Percentiles rank a stretch among this genome's conserved stretches.
These are phyloP conservation scores for Tympanoctomys barrerae DNA, from an alignment of 2,797 vertebrate species.

Conservation along the genomic window DNA sequence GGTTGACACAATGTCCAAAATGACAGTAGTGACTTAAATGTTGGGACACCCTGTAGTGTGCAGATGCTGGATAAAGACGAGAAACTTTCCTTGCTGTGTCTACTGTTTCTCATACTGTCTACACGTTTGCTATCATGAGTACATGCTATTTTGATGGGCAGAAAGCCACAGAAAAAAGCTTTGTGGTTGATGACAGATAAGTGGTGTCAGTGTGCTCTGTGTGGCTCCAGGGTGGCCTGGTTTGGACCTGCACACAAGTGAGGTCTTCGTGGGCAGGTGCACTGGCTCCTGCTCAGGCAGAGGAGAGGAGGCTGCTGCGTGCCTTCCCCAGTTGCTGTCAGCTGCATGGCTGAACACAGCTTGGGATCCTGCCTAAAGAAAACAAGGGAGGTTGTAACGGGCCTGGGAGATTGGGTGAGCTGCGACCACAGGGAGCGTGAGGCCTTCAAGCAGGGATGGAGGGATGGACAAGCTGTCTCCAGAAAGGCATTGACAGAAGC, in stretches of 20 bases:
- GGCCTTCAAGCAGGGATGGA: constrained; percentile 46
- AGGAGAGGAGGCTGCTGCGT: neutral
- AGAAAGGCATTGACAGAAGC: neutral
- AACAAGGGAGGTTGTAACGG: neutral
- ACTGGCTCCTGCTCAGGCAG: neutral
- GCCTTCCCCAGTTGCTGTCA: constrained; percentile 29
- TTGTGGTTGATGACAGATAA: constrained; percentile 32
- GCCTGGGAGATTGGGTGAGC: constrained; percentile 35
- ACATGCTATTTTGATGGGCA: neutral
- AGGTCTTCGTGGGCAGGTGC: neutral
- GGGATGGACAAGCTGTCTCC: constrained; percentile 16
- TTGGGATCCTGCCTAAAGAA: constrained; percentile 48
- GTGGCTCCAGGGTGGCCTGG: neutral
- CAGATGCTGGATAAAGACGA: neutral
- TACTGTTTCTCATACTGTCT: neutral
- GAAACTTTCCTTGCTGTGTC: neutral
- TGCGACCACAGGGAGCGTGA: neutral
- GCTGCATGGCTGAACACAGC: neutral
- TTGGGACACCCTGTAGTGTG: neutral
- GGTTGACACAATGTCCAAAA: neutral
- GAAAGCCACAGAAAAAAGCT: constrained; percentile 1
- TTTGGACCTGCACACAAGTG: constrained; percentile 46
- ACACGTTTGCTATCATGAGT: neutral
- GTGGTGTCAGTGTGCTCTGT: neutral
- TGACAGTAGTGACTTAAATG: too few relatives aligned